These are phyloP conservation scores for Nyctibius bracteatus DNA, from an alignment of 2,113 vertebrate species.

Conservation along the genomic window DNA sequence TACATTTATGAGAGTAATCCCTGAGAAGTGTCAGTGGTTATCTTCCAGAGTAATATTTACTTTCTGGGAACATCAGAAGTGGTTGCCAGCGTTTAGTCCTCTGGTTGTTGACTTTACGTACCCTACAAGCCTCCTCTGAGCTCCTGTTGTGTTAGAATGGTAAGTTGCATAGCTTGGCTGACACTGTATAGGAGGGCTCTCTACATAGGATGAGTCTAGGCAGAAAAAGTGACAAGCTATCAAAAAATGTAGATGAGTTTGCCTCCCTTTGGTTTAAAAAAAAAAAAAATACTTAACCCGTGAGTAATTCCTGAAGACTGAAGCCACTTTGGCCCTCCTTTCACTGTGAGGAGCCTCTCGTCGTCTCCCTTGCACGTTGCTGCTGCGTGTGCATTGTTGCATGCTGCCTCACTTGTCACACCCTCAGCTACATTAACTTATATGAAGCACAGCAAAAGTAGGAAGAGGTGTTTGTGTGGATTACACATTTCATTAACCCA, in stretches of 20 bases:
- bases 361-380: rapidly evolving
- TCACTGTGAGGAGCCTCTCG: not conserved
- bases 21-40: not conserved
- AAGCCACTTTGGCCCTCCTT: not conserved
- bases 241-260: not conserved
- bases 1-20: not conserved
- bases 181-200: not conserved
- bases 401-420: rapidly evolving
- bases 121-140: not conserved
- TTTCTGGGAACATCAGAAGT: not conserved
- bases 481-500: not conserved
- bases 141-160: not conserved
- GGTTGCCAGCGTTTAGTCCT: not conserved
- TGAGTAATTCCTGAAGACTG: not conserved
- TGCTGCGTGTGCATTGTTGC: not conserved
- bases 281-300: not conserved
- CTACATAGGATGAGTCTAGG: rapidly evolving
- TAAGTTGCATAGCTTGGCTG: not conserved
- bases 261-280: not conserved
- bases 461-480: not conserved
- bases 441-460: not conserved
- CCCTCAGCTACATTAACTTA: not conserved
- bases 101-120: not conserved
- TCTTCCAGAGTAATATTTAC: not conserved
- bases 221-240: not conserved